Conservation (phyloP, 2,113 vertebrate species). For the Gallinago media region DNA sequence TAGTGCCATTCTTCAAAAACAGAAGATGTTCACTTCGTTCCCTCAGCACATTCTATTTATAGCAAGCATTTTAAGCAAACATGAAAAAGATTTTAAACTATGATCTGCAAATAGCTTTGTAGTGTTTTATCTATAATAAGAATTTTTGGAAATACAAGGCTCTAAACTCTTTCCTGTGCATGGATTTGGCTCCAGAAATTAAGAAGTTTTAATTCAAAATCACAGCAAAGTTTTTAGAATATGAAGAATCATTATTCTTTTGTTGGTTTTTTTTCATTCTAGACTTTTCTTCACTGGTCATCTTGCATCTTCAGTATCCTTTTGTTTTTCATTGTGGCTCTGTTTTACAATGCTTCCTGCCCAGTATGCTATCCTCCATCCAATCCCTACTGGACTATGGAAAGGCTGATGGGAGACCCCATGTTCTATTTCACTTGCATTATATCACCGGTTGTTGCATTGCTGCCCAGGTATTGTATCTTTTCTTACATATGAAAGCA, state of each 20-base stretch:
- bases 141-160: background rate
- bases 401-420: conserved; percentile 88
- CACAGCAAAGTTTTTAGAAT: background rate
- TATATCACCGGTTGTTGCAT: conserved; percentile 85
- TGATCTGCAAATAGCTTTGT: background rate
- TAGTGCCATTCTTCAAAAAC: background rate
- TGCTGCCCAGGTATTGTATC: conserved; percentile 89
- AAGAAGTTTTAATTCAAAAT: background rate
- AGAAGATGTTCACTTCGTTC: background rate
- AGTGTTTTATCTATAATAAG: background rate
- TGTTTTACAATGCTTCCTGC: conserved; percentile 92
- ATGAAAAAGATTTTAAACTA: background rate
- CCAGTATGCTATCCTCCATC: conserved; percentile 92
- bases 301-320: conserved; percentile 89
- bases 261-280: background rate
- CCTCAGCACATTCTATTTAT: background rate
- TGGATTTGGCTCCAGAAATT: background rate
- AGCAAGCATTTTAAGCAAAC: background rate
- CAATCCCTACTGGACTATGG: conserved; percentile 96
- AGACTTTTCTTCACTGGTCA: conserved; percentile 97
- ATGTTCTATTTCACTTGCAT: conserved; percentile 91
- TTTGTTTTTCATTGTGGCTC: conserved; percentile 90
- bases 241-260: background rate
- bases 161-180: background rate
- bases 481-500: background rate